Conservation (phyloP, 2,888 invertebrate species). For the Agonopterix subpropinquella region DNA sequence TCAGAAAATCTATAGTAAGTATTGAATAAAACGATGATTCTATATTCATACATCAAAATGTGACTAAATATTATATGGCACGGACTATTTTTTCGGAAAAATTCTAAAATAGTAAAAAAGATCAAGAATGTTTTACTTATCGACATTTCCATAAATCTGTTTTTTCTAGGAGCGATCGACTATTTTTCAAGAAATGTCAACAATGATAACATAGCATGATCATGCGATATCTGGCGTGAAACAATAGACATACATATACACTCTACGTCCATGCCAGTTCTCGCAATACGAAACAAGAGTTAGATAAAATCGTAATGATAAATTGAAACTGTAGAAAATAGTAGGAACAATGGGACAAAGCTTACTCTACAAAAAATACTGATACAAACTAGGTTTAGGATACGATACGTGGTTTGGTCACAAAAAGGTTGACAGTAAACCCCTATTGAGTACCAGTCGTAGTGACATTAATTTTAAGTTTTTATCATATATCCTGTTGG, state of each 20-base stretch:
- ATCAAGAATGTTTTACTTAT: no score
- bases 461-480: background rate
- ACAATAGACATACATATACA: no score
- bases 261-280: no score
- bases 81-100: slow-evolving; percentile 23
- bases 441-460: background rate
- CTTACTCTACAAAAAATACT: slow-evolving; percentile 64
- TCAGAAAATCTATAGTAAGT: no score
- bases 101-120: slow-evolving; percentile 1
- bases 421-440: slow-evolving; percentile 17
- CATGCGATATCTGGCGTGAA: no score
- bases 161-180: no score
- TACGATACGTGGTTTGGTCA: slow-evolving; percentile 39
- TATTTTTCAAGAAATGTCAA: no score
- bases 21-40: no score
- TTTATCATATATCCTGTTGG: no score
- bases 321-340: background rate
- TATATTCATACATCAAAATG: slow-evolving; percentile 6
- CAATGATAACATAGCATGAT: no score
- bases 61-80: slow-evolving; percentile 42
- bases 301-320: background rate
- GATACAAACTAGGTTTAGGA: slow-evolving; percentile 61
- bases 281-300: no score
- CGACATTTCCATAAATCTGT: no score
- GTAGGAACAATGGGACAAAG: slow-evolving; percentile 63